Evolutionary conservation across 2,113 vertebrate species (phyloP), one percentile per base, ranked within the genome.

Genomic region (Camelus bactrianus): DNA sequence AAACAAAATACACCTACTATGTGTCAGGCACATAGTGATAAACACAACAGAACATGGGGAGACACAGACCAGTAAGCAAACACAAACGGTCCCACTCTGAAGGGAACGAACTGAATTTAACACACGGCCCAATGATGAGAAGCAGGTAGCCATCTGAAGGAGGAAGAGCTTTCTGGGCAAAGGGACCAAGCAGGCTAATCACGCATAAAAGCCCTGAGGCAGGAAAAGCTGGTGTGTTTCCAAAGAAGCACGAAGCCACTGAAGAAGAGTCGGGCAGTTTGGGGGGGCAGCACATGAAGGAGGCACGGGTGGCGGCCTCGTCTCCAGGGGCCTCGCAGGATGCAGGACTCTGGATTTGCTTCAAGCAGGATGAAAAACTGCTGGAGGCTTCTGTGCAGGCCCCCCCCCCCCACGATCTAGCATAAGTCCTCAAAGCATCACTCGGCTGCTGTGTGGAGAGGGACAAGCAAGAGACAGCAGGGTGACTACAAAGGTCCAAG

Each of bases 221-320:
- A 82, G 67, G 46, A 58, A 77, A 83, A 72, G 48, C 22, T 65
- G 54, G 26, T 62, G 20, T 76, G 80, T 50, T 32, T 38, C 38
- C 52, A 52, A 60, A 86, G 20, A 85, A 72, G 56, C 54, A 69
- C 56, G 26, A 69, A 58, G 50, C 30, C 35, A 16, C 30, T 46
- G 28, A n/a, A 48, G 14, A n/a, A 88, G 16, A 42, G 7, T 42
- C 4, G 38, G 38, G 38, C 38, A 42, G 38, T 42, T 42, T 42
- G 38, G 38, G 38, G 38, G 38, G 38, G 38, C 38, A 42, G 38
- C 38, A 42, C 38, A 77, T 11, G 30, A 81, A 58, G 16, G 28
- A 70, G 28, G 32, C 12, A 20, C 0, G 19, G 11, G 32, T 7
- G 24, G 3, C 10, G 42, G 58, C 28, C 1, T 0, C 8, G 8